Evolutionary conservation across 2,113 vertebrate genomes (phyloP).

Genomic region (Hemibagrus wyckioides): DNA sequence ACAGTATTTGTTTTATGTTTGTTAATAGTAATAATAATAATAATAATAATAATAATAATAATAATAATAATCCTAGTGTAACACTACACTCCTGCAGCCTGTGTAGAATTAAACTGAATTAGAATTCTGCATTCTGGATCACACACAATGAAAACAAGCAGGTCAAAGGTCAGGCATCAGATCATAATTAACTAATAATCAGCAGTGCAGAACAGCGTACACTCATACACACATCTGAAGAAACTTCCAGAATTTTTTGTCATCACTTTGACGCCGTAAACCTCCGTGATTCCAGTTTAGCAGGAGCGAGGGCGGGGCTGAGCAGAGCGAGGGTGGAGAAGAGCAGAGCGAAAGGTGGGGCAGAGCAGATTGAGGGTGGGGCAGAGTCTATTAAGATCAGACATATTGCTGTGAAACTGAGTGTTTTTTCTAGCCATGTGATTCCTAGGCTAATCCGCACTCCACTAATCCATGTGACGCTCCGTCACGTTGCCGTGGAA

Average conservation of each 20-base stretch:
- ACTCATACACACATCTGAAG: background rate
- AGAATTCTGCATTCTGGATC: background rate
- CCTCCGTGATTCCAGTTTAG: background rate
- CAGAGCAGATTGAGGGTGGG: no score
- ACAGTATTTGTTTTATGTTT: background rate
- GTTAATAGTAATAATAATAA: background rate
- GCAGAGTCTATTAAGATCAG: no score
- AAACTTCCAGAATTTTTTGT: background rate
- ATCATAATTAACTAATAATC: background rate
- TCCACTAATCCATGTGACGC: background rate
- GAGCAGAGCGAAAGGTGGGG: no score
- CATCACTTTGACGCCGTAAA: background rate
- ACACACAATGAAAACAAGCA: background rate
- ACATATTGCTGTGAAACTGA: background rate
- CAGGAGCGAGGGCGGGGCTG: no score
- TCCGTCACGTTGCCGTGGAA: background rate
- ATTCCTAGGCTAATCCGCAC: background rate
- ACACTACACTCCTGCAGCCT: background rate
- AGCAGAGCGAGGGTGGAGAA: no score
- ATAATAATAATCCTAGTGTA: background rate
- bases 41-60: slow-evolving; percentile 9
- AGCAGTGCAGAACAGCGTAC: background rate
- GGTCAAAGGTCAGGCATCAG: no score
- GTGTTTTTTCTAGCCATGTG: background rate
- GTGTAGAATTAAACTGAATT: background rate